Evolutionary conservation across 2,888 invertebrate species (phyloP).

Genomic region (Sinelater perroti): DNA sequence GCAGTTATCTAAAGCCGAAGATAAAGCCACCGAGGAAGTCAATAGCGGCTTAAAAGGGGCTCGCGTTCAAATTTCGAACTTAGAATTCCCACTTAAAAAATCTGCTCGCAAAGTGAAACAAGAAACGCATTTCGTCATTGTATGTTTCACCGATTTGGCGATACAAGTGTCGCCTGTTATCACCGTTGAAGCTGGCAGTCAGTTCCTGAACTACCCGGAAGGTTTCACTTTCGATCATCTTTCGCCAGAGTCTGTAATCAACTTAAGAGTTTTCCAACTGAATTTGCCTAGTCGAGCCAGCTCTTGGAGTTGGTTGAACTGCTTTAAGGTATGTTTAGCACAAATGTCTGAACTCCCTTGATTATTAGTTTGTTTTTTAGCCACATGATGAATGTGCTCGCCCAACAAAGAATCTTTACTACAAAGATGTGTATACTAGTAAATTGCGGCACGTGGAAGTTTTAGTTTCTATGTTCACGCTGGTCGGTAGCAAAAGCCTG

Average conservation of each 20-base stretch:
- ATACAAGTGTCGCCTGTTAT: conserved; percentile 49
- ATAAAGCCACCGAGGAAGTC: too few relatives aligned
- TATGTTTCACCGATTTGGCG: conserved; percentile 51
- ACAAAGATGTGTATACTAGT: conserved; percentile 35
- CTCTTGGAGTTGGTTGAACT: too few relatives aligned
- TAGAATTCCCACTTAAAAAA: conserved; percentile 43
- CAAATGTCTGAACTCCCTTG: too few relatives aligned
- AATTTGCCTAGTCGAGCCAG: conserved; percentile 25
- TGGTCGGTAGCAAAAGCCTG: conserved; percentile 46
- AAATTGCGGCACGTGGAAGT: conserved; percentile 38
- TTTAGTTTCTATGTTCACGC: conserved; percentile 46
- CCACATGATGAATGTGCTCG: too few relatives aligned
- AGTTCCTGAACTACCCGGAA: conserved; percentile 48
- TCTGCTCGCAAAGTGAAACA: conserved; percentile 38
- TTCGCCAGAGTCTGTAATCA: conserved; percentile 57
- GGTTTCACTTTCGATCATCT: conserved; percentile 53
- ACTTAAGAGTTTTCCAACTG: conserved; percentile 61
- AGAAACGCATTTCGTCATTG: conserved; percentile 54
- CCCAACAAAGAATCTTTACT: too few relatives aligned
- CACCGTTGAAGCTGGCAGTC: conserved; percentile 22
- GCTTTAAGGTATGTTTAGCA: too few relatives aligned
- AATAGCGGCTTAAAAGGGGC: too few relatives aligned
- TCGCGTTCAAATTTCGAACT: conserved; percentile 43
- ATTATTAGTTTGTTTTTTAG: too few relatives aligned
- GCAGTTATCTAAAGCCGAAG: too few relatives aligned